phyloP scores from a whole-genome alignment of 2,888 invertebrate species.

The Melanargia galathea region DNA sequence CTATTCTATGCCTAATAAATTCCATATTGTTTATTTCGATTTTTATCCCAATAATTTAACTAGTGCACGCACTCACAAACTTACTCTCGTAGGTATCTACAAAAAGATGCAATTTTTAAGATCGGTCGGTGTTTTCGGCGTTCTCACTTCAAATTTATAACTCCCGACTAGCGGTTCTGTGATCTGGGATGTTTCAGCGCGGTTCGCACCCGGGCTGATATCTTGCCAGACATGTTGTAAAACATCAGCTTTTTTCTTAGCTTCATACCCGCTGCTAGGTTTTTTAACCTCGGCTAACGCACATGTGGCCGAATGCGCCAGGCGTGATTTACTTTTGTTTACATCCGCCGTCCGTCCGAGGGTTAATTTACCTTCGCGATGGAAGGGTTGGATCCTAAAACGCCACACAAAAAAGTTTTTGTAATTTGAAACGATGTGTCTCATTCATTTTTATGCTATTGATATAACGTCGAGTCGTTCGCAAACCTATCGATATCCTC shows the following conservation, averaged over 20 bases:
- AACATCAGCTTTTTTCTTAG: slow-evolving; percentile 53
- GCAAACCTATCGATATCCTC: neutral
- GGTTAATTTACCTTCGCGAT: slow-evolving; percentile 58
- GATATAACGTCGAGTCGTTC: neutral
- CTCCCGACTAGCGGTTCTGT: slow-evolving; percentile 31
- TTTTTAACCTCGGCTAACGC: slow-evolving; percentile 62
- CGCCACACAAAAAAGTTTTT: slow-evolving; percentile 37
- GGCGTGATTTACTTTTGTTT: slow-evolving; percentile 68
- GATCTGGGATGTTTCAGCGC: slow-evolving; percentile 41
- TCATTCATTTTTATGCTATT: slow-evolving; percentile 2
- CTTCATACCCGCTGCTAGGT: slow-evolving; percentile 49
- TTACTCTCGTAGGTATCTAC: neutral
- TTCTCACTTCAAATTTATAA: slow-evolving; percentile 35
- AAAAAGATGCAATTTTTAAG: slow-evolving; percentile 10
- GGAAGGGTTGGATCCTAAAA: slow-evolving; percentile 50
- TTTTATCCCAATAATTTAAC: too few relatives aligned
- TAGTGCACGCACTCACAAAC: neutral
- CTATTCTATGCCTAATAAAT: too few relatives aligned
- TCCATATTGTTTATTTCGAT: too few relatives aligned
- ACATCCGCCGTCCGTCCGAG: slow-evolving; percentile 68
- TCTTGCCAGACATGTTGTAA: slow-evolving; percentile 60
- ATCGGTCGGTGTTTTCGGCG: slow-evolving; percentile 22
- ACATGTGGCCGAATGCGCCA: slow-evolving; percentile 60
- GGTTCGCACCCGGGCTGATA: slow-evolving; percentile 46
- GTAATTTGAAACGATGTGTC: slow-evolving; percentile 20